A percentile compares a stretch with the other conserved stretches of the same genome.
phyloP scores from a whole-genome alignment of 2,888 invertebrate genomes.

The Dicranocentrus wangi region DNA sequence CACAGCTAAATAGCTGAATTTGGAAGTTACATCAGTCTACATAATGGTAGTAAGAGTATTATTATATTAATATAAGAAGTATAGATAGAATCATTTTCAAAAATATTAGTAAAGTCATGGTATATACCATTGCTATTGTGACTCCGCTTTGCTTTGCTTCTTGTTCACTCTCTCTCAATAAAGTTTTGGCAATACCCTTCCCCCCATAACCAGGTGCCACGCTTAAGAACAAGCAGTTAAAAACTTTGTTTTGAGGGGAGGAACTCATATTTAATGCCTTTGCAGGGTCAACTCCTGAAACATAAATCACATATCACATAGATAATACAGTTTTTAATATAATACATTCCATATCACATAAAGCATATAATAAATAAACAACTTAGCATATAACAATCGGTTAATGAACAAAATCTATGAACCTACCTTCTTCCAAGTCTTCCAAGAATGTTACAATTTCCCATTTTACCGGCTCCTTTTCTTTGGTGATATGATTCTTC shows the following conservation, averaged over 20 bases:
- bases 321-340: background rate
- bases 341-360: too few species aligned
- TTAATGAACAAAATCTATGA: background rate
- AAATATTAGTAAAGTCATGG: background rate
- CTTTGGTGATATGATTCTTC: constrained; percentile 38
- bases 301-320: background rate
- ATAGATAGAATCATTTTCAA: background rate
- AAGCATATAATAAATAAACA: too few species aligned
- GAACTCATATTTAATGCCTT: constrained; percentile 26
- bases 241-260: constrained; percentile 42
- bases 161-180: constrained; percentile 47
- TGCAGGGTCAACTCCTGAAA: constrained; percentile 34
- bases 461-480: constrained; percentile 51
- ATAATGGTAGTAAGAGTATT: background rate
- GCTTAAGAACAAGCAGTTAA: constrained; percentile 52
- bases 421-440: constrained; percentile 59
- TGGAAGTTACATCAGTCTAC: constrained; percentile 46
- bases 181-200: constrained; percentile 53
- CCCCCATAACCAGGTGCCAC: constrained; percentile 46
- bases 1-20: constrained; percentile 54
- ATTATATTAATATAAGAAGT: too few species aligned
- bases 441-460: constrained; percentile 59
- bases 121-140: constrained; percentile 54
- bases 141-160: constrained; percentile 50
- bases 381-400: too few species aligned